phyloP scores from a whole-genome alignment of 92 coral and sea anemone genomes.

The Actinernus sp. region DNA sequence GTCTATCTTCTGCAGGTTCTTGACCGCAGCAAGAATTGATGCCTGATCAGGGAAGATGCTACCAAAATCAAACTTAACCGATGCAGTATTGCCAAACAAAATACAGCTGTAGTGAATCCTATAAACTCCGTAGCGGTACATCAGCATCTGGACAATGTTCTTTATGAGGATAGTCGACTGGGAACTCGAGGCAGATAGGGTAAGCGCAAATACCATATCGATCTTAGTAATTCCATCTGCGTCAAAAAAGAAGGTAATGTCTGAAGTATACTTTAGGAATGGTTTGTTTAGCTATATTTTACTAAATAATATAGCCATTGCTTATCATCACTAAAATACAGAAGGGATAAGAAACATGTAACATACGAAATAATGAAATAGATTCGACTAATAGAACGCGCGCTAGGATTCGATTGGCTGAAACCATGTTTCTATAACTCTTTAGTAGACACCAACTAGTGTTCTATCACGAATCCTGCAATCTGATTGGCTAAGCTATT shows the following conservation, averaged over 20 bases:
- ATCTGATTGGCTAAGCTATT: too few species aligned
- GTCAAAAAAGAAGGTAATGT: background rate
- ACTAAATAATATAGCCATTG: too few species aligned
- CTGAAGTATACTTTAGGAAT: too few species aligned
- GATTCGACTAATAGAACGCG: too few species aligned
- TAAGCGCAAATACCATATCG: slow-evolving; percentile 31
- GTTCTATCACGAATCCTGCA: too few species aligned
- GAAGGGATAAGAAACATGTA: too few species aligned
- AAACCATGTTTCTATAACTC: too few species aligned
- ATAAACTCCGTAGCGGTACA: slow-evolving; percentile 26
- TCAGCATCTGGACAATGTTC: slow-evolving; percentile 7
- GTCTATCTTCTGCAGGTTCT: background rate
- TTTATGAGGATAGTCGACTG: slow-evolving; percentile 9
- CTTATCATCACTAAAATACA: too few species aligned
- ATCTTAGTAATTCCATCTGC: slow-evolving; percentile 10
- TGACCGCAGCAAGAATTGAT: slow-evolving; percentile 11
- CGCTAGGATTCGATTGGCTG: too few species aligned
- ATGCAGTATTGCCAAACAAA: slow-evolving; percentile 6
- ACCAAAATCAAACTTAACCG: slow-evolving; percentile 20
- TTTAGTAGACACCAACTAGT: too few species aligned
- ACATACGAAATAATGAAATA: too few species aligned
- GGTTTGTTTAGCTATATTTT: too few species aligned
- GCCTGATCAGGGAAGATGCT: slow-evolving; percentile 9
- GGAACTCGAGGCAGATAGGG: background rate
- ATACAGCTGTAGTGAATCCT: slow-evolving; percentile 23